Evolutionary conservation across 1,140 invertebrate species (phyloP).

Genomic region (Solenopsis fugax): DNA sequence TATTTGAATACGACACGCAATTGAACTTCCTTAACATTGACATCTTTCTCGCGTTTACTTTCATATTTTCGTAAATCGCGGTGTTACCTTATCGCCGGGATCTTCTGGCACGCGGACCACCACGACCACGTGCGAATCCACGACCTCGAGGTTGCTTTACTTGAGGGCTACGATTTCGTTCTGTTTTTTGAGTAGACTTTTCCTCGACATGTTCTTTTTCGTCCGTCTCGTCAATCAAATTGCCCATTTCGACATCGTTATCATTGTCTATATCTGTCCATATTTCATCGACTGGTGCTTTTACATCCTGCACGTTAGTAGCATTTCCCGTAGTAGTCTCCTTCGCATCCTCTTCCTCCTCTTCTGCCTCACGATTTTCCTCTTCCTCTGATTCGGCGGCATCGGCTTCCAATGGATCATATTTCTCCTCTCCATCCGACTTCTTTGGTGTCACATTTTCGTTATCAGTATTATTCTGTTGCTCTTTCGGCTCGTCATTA

Average conservation of each 20-base stretch:
- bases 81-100: slow-evolving; percentile 81
- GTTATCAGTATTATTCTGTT: slow-evolving; percentile 67
- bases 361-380: slow-evolving; percentile 64
- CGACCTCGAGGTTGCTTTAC: slow-evolving; percentile 66
- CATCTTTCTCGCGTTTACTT: background rate
- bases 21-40: background rate
- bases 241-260: slow-evolving; percentile 79
- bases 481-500: slow-evolving; percentile 63
- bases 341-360: slow-evolving; percentile 50
- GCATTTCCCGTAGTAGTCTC: slow-evolving; percentile 51
- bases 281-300: slow-evolving; percentile 77
- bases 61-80: background rate
- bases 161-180: slow-evolving; percentile 63
- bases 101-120: slow-evolving; percentile 81
- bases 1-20: slow-evolving; percentile 18
- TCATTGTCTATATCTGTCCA: slow-evolving; percentile 82
- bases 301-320: slow-evolving; percentile 63
- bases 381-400: slow-evolving; percentile 80
- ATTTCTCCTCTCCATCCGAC: slow-evolving; percentile 78
- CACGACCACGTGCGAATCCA: slow-evolving; percentile 76
- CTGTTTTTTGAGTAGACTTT: slow-evolving; percentile 66
- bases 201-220: slow-evolving; percentile 77
- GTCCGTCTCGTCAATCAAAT: slow-evolving; percentile 81
- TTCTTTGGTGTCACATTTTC: slow-evolving; percentile 71
- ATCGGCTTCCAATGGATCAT: slow-evolving; percentile 83